A percentile compares a stretch with the other conserved stretches of the same genome.
Evolutionary conservation across 2,888 invertebrate species (phyloP).

Genomic region (Argyra leucocephala): DNA sequence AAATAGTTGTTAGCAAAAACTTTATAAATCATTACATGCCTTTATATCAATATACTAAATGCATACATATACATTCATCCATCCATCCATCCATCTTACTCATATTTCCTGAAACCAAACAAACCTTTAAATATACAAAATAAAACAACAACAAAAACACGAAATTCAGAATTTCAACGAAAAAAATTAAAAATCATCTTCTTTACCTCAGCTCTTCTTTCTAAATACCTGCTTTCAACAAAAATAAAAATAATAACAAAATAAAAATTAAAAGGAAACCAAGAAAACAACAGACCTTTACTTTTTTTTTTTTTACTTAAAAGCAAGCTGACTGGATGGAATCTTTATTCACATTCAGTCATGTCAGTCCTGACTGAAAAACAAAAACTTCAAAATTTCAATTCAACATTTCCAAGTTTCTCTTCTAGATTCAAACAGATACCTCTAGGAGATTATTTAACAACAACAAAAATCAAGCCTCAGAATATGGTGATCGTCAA

Average conservation of each 20-base stretch:
- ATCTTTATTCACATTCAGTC: background rate
- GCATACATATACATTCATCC: background rate
- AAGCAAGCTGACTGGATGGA: background rate
- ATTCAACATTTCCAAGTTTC: background rate
- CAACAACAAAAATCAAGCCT: background rate
- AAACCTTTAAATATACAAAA: background rate
- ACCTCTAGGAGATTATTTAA: background rate
- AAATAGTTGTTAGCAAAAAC: too few relatives aligned
- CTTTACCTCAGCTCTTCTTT: background rate
- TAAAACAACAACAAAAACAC: background rate
- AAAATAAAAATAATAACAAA: background rate
- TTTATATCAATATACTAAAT: background rate
- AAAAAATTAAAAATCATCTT: background rate
- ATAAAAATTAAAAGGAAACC: background rate
- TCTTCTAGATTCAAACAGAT: background rate
- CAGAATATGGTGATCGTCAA: background rate
- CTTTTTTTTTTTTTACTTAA: background rate
- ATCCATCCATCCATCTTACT: background rate
- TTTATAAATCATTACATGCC: background rate
- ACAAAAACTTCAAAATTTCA: background rate
- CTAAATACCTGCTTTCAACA: background rate
- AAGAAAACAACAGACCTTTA: background rate
- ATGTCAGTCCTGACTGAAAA: background rate
- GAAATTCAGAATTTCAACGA: background rate
- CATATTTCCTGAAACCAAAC: slow-evolving; percentile 3